A percentile compares a stretch with the other conserved stretches of the same genome.
phyloP scores from a whole-genome alignment of 2,113 vertebrate genomes.

The Mustela nigripes region DNA sequence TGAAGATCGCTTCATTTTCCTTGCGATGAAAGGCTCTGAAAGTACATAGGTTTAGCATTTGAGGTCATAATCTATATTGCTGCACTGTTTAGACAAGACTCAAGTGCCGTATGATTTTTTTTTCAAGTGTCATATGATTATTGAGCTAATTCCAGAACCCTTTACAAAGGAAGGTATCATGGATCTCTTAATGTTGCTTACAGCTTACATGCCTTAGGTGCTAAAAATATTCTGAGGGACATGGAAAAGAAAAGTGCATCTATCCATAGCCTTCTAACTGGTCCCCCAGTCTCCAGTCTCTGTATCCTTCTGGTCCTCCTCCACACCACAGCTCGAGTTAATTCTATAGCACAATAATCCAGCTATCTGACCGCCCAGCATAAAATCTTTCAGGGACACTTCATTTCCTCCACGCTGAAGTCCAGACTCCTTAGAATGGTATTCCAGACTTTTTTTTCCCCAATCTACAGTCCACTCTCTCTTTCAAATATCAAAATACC shows the following conservation, averaged over 20 bases:
- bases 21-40: conserved; percentile 63
- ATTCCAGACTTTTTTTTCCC: neutral
- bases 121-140: conserved; percentile 28
- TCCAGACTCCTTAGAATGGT: neutral
- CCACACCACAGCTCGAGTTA: neutral
- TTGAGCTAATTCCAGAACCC: conserved; percentile 27
- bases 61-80: conserved; percentile 45
- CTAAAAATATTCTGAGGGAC: conserved; percentile 34
- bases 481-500: conserved; percentile 43
- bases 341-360: conserved; percentile 49
- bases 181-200: conserved; percentile 50
- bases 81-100: conserved; percentile 38
- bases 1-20: conserved; percentile 68
- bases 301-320: neutral
- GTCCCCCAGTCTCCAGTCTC: conserved; percentile 1
- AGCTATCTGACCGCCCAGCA: neutral
- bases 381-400: conserved; percentile 29
- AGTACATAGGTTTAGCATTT: conserved; percentile 65
- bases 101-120: neutral
- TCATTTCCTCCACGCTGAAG: conserved; percentile 30
- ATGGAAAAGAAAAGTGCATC: conserved; percentile 26
- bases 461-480: neutral
- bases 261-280: neutral
- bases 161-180: conserved; percentile 43
- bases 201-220: conserved; percentile 10